Evolutionary conservation across 2,797 vertebrate genomes (phyloP).

Genomic region (Uromys caudimaculatus): DNA sequence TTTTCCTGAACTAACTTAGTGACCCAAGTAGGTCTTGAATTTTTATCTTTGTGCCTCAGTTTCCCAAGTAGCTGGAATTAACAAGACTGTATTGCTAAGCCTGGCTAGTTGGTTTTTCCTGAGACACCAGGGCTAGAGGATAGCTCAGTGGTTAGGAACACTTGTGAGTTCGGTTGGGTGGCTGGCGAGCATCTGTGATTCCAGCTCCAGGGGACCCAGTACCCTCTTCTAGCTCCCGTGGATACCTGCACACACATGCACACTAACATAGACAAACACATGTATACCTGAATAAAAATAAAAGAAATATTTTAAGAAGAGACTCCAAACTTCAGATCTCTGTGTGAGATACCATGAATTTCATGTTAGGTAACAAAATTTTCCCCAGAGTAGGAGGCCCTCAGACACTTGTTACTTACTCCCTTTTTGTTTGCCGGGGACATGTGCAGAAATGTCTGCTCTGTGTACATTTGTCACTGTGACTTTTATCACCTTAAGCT

Average conservation of each 20-base stretch:
- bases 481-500: background rate
- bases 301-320: background rate
- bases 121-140: background rate
- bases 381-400: background rate
- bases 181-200: background rate
- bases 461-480: background rate
- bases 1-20: background rate
- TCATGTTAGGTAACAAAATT: background rate
- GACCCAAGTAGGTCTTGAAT: background rate
- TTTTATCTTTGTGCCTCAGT: background rate
- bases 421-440: background rate
- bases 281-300: background rate
- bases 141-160: background rate
- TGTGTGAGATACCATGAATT: conserved; percentile 8
- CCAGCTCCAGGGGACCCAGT: background rate
- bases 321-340: background rate
- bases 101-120: background rate
- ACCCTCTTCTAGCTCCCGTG: background rate
- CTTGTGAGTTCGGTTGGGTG: background rate
- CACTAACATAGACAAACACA: background rate
- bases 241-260: background rate
- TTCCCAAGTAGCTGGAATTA: background rate
- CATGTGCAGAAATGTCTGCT: background rate
- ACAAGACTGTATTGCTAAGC: background rate
- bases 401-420: conserved; percentile 7